A percentile compares a stretch with the other conserved stretches of the same genome.
Conservation (phyloP, 2,797 vertebrate species). For the Falco rusticolus region DNA sequence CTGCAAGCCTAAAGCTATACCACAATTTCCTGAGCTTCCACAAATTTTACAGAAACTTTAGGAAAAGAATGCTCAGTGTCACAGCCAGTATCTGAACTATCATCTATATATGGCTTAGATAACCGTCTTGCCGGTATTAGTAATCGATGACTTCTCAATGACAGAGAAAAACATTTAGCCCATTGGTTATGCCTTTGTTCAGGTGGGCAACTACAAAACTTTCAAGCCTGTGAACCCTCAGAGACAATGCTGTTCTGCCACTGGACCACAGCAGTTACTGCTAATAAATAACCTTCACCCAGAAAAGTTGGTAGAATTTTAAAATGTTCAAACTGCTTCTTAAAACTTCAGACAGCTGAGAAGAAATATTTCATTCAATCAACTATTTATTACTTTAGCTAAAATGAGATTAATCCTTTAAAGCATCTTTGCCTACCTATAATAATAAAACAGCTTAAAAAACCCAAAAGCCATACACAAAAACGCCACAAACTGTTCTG, state of each 20-base stretch:
- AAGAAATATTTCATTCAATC: background rate
- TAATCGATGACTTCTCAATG: background rate
- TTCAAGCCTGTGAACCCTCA: background rate
- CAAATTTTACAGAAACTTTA: background rate
- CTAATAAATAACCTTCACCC: background rate
- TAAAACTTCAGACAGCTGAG: background rate
- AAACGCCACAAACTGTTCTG: background rate
- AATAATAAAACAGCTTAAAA: background rate
- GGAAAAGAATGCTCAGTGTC: background rate
- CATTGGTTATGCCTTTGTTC: background rate
- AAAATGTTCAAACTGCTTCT: background rate
- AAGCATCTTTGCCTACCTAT: background rate
- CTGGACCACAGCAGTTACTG: background rate
- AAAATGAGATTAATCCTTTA: background rate
- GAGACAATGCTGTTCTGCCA: background rate
- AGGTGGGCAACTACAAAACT: background rate
- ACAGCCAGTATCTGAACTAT: background rate
- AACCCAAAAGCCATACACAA: background rate
- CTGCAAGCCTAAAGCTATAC: background rate
- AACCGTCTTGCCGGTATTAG: background rate
- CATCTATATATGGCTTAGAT: background rate
- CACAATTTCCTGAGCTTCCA: background rate
- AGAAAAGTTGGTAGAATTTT: background rate
- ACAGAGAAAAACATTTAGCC: background rate
- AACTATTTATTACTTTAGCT: background rate